These are phyloP conservation scores for Cossypha dichroa DNA, from an alignment of 2,797 vertebrate genomes.

Conservation along the genomic window DNA sequence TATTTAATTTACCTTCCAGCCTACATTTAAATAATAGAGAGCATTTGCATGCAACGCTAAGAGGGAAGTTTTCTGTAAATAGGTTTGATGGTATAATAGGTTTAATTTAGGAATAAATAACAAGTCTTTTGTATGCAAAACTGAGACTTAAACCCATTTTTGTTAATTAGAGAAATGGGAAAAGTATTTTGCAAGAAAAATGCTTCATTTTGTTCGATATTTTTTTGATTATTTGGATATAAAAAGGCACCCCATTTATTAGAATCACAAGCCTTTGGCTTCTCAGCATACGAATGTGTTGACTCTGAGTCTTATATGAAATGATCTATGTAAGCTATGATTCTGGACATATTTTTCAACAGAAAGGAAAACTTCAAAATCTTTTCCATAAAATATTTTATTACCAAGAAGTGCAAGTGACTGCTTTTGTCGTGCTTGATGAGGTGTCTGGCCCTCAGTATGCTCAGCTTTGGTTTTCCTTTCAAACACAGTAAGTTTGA, in stretches of 20 bases:
- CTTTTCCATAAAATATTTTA: background rate
- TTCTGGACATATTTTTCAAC: background rate
- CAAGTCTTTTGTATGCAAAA: background rate
- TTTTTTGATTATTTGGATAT: background rate
- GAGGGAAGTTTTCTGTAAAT: background rate
- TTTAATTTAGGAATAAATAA: background rate
- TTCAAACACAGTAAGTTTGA: background rate
- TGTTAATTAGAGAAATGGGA: background rate
- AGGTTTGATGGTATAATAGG: background rate
- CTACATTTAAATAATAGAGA: background rate
- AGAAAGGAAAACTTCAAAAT: background rate
- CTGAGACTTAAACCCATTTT: background rate
- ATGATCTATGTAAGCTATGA: background rate
- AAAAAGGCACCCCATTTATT: background rate
- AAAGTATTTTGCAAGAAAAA: background rate
- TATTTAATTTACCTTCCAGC: conserved; percentile 35
- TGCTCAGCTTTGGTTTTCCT: background rate
- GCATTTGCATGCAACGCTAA: background rate
- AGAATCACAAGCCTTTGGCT: background rate
- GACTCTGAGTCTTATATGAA: background rate
- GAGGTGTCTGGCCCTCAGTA: background rate
- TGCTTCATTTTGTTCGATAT: background rate
- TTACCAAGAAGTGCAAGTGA: background rate
- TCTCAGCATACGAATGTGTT: background rate
- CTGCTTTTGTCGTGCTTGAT: background rate